Evolutionary conservation across 1,140 invertebrate genomes (phyloP), one percentile per base, ranked within the genome.

Genomic region (Cydia pomonella): DNA sequence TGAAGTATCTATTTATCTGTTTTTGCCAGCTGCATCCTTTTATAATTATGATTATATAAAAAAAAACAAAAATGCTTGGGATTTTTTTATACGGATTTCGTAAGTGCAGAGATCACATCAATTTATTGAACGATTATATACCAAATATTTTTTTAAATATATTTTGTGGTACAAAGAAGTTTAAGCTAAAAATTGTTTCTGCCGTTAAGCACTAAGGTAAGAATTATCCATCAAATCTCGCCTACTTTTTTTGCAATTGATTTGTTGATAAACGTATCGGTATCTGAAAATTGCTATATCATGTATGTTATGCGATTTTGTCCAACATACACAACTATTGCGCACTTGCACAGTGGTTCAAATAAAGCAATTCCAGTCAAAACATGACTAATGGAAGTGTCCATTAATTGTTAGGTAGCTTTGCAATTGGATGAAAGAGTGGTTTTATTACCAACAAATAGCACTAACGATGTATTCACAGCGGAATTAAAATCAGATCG

Each of bases 371-470:
- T 38, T 38, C 7, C 64, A 33, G 29, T 33, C 64, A 69, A 69
- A 69, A 33, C 64, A 33, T 33, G 64, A 18, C n/a, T 33, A 69
- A 69, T 33, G 29, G 29, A 69, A 69, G n/a, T 41, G 13, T 29
- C 27, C 64, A 33, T 69, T 69, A 69, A 69, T 69, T 69, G 64
- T 69, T 69, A 69, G 64, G 64, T 33, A 41, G 64, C 64, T 38
- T 69, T 69, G 64, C 64, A 18, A 69, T 33, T 33, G 25, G 13
- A 66, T 66, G 27, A 69, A 69, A 69, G 64, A 69, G 64, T 66
- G 63, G 27, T 69, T 69, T 69, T 69, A 69, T 69, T 69, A 69
- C 29, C n/a, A 69, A 69, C 64, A 69, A 69, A 69, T n/a, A 59
- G 29, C 64, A 33, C 64, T 69, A 69, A 69, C 29, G 64, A 69